phyloP scores from a whole-genome alignment of 2,113 vertebrate genomes.

The Carettochelys insculpta region DNA sequence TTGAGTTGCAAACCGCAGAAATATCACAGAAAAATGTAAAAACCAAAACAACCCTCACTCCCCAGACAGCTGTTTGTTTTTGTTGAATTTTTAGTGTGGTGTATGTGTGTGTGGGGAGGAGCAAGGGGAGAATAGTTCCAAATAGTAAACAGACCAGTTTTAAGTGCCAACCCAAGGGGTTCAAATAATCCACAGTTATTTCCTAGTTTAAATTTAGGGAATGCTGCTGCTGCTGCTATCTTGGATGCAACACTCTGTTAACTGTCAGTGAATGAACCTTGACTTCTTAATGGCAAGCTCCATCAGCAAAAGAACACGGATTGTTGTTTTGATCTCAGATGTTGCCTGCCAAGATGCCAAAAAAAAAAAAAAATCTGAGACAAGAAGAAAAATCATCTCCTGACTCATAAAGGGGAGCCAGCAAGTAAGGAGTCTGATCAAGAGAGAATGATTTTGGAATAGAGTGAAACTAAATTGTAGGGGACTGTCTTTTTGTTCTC shows the following conservation, averaged over 20 bases:
- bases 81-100: neutral
- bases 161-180: neutral
- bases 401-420: neutral
- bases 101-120: no score
- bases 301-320: neutral
- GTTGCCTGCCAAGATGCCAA: neutral
- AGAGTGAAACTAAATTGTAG: neutral
- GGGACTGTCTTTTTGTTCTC: neutral
- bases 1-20: neutral
- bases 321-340: neutral
- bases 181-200: constrained; percentile 10
- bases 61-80: neutral
- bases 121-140: neutral
- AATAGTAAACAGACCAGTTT: neutral
- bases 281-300: neutral
- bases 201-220: neutral
- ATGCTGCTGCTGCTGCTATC: neutral
- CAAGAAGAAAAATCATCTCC: neutral
- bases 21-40: neutral
- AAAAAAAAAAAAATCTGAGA: constrained; percentile 1
- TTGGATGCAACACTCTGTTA: neutral
- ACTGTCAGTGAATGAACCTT: neutral
- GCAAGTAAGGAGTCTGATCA: neutral
- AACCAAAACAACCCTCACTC: neutral
- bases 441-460: neutral